Conservation (phyloP, 64 coral and sea anemone species). For the Dendronephthya gigantea region DNA sequence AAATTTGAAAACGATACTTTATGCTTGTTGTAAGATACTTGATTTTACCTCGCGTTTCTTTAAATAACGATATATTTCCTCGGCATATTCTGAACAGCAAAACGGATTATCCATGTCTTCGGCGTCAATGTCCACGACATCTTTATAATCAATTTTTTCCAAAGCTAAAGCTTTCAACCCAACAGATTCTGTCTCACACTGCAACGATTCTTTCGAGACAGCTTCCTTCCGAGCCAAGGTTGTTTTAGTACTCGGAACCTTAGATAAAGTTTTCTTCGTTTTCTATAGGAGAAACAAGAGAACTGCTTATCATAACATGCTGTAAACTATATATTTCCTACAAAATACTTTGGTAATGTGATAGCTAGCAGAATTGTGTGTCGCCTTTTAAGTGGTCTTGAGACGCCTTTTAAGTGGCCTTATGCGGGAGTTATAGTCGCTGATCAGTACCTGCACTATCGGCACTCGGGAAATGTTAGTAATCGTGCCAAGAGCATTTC, state of each 20-base stretch:
- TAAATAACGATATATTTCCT: background rate
- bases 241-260: background rate
- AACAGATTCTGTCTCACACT: background rate
- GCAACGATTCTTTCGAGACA: background rate
- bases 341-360: too few species aligned
- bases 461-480: background rate
- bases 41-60: background rate
- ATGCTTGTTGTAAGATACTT: too few species aligned
- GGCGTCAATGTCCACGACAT: background rate
- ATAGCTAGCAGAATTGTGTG: too few species aligned
- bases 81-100: background rate
- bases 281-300: too few species aligned
- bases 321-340: too few species aligned
- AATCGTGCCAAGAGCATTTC: background rate
- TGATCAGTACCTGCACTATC: background rate
- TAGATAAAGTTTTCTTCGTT: too few species aligned
- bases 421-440: too few species aligned
- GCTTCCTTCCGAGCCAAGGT: background rate
- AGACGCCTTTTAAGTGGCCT: too few species aligned
- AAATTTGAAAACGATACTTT: too few species aligned
- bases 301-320: too few species aligned
- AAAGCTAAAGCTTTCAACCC: too few species aligned
- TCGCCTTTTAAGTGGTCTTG: too few species aligned
- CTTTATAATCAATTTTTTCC: background rate
- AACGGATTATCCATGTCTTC: background rate